phyloP scores from a whole-genome alignment of 2,797 vertebrate genomes.

The Acipenser transmontanus region DNA sequence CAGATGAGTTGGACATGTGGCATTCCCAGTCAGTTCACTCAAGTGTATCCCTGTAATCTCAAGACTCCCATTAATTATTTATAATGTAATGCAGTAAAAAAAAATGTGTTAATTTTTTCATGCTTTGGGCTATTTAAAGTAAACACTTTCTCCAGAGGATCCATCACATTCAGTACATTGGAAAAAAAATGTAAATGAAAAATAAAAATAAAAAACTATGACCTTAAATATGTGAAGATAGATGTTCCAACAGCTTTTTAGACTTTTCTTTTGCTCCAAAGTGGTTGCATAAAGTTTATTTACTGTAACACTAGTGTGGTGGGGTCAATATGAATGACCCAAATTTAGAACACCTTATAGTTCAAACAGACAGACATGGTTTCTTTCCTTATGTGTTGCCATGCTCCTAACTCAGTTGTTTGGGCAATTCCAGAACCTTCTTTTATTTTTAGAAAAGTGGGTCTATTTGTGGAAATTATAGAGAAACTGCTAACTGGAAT shows the following conservation, averaged over 20 bases:
- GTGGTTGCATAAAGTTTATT: no score
- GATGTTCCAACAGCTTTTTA: neutral
- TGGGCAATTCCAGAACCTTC: no score
- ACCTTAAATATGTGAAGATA: neutral
- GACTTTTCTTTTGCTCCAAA: neutral
- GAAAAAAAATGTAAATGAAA: neutral
- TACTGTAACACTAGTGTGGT: no score
- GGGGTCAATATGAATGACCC: no score
- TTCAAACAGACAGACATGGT: no score
- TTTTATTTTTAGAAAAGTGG: no score
- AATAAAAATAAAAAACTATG: neutral
- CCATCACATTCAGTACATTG: neutral
- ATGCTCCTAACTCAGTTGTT: no score
- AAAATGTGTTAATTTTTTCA: neutral
- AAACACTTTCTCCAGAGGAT: neutral
- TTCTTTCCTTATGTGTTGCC: no score
- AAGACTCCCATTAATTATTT: neutral
- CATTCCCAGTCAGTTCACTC: neutral
- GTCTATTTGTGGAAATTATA: no score
- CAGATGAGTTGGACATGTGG: neutral
- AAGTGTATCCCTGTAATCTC: neutral
- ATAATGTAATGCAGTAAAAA: neutral
- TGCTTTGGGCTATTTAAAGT: neutral
- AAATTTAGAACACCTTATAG: no score
- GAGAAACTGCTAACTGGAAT: no score